Conservation (phyloP, 2,113 vertebrate species). For the Callocephalon fimbriatum region DNA sequence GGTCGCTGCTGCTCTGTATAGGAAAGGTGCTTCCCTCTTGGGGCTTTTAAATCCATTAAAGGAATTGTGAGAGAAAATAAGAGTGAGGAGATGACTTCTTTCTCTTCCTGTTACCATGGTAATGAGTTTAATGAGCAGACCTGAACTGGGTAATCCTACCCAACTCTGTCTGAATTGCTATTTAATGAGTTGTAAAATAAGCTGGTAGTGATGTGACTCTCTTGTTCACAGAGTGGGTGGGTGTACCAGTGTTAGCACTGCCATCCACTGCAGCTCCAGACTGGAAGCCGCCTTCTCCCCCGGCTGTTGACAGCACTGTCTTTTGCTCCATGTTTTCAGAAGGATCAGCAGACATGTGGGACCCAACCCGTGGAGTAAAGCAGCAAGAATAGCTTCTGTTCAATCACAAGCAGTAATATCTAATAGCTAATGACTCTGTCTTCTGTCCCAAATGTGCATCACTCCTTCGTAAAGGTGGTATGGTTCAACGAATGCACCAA, state of each 20-base stretch:
- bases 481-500: not conserved
- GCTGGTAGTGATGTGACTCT: not conserved
- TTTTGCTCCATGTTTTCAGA: not conserved
- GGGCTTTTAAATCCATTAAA: slow-evolving; percentile 16
- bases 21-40: not conserved
- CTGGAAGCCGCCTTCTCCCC: not conserved
- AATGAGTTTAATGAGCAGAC: slow-evolving; percentile 28
- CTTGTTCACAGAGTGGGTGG: not conserved
- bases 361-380: not conserved
- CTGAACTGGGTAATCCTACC: not conserved
- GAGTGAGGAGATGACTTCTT: not conserved
- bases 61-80: not conserved
- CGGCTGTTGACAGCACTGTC: not conserved
- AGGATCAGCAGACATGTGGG: not conserved
- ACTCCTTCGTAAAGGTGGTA: not conserved
- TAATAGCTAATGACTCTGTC: not conserved
- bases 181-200: slow-evolving; percentile 36
- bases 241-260: not conserved
- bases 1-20: not conserved
- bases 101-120: slow-evolving; percentile 40
- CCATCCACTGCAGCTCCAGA: slow-evolving; percentile 13
- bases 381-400: not conserved
- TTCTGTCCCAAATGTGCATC: not conserved
- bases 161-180: not conserved
- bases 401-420: not conserved